A percentile compares a stretch with the other conserved stretches of the same genome.
Evolutionary conservation across 2,888 invertebrate genomes (phyloP).

Genomic region (Anorthoa munda): DNA sequence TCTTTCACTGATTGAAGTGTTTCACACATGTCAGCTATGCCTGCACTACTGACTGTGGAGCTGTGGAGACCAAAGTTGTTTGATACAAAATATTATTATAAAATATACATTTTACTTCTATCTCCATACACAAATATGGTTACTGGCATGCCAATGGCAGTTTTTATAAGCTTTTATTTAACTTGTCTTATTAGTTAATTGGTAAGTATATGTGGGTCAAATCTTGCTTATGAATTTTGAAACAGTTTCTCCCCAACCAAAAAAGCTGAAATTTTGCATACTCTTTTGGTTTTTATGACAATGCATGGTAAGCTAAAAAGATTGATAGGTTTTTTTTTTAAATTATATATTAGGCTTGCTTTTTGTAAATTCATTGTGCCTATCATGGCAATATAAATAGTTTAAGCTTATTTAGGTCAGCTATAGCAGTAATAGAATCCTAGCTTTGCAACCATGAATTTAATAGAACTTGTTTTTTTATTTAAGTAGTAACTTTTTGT

Average conservation of each 20-base stretch:
- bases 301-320: too few relatives aligned
- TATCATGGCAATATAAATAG: not conserved
- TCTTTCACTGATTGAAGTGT: slow-evolving; percentile 76
- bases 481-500: not conserved
- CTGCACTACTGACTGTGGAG: slow-evolving; percentile 18
- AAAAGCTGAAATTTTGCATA: too few relatives aligned
- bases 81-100: not conserved
- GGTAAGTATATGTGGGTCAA: too few relatives aligned
- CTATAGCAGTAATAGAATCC: slow-evolving; percentile 5
- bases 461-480: not conserved
- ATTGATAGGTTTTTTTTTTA: too few relatives aligned
- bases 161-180: not conserved
- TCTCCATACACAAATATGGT: not conserved
- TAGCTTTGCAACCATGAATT: not conserved
- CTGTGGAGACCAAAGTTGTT: slow-evolving; percentile 3
- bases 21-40: slow-evolving; percentile 79
- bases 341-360: too few relatives aligned
- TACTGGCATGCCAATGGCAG: not conserved
- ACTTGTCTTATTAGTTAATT: not conserved
- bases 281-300: too few relatives aligned
- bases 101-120: not conserved
- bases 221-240: too few relatives aligned
- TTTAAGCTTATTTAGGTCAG: not conserved
- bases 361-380: not conserved
- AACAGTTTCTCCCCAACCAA: too few relatives aligned